Base-by-base conservation (phyloP, 2,888 invertebrate species). In the Fragum fragum region DNA sequence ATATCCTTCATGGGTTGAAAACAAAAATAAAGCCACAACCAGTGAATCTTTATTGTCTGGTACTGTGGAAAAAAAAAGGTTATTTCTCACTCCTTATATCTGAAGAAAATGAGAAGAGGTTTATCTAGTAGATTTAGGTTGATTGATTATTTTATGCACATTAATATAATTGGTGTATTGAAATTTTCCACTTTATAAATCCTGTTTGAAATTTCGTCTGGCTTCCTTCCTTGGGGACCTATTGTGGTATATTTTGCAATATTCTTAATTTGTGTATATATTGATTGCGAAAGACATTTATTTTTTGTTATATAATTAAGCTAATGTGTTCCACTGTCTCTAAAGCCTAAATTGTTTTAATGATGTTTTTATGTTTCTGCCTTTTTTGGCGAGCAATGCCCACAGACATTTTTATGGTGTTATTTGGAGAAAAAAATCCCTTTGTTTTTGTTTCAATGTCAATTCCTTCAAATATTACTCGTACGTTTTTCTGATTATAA, bases 191-290 rank as follows among this genome's bases (percentile, higher is more conserved):
- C 73, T 75, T 69, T 69, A 76, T 82, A 77, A 80, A 80, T 78
- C 71, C 72, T 23, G 70, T 75, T 79, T 78, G 70, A 70, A 81
- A 81, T 63, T 79, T 76, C 72, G 84, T 84, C 84, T 84, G 76
- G 76, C 36, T 70, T 36, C 18, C 11, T 42, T 70, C 84, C 81
- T 68, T 6, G 14, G 76, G 81, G 84, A 73, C 59, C 73, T 72
- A 79, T 84, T 77, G 79, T 55, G 68, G 81, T 84, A 84, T 73
- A 84, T 84, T 76, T 79, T 78, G 78, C 81, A 81, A 66, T 79
- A 32, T 63, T 81, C 84, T 78, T 82, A 82, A 81, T 84, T 78
- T 83, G 79, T 80, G 72, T 77, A 78, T 57, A 76, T 82, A 82
- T 82, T 79, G 82, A 82, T 82, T 79, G 75, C 21, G 29, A 55